Conservation (phyloP, 2,888 invertebrate species). For the Brachycybe producta region DNA sequence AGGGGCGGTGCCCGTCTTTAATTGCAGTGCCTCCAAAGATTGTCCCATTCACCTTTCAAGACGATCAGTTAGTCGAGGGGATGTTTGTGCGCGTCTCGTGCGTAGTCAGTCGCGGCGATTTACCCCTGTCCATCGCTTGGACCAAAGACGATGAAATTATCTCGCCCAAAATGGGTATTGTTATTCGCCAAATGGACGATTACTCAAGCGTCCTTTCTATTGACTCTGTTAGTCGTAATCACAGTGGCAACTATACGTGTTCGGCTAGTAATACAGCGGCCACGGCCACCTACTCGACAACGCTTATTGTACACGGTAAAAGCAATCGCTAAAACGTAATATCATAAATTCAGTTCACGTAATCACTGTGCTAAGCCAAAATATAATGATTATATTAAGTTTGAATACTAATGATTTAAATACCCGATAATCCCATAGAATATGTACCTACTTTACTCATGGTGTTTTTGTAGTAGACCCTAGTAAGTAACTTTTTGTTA, state of each 20-base stretch:
- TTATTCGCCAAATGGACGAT: constrained; percentile 8
- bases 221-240: constrained; percentile 26
- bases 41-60: constrained; percentile 21
- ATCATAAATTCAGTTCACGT: too few species aligned
- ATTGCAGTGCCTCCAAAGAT: constrained; percentile 21
- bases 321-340: too few species aligned
- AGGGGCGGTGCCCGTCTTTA: not conserved
- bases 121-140: constrained; percentile 48
- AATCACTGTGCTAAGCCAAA: too few species aligned
- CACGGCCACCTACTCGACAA: not conserved
- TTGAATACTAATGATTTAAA: too few species aligned
- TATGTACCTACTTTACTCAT: too few species aligned
- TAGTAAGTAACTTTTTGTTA: too few species aligned
- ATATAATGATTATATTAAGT: too few species aligned
- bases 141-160: constrained; percentile 46
- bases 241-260: constrained; percentile 32
- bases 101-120: constrained; percentile 27
- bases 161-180: constrained; percentile 25
- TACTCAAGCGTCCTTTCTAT: constrained; percentile 43
- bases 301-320: constrained; percentile 11
- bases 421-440: too few species aligned
- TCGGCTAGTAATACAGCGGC: constrained; percentile 19
- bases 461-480: too few species aligned
- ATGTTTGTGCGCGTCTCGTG: constrained; percentile 22
- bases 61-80: constrained; percentile 21